A percentile compares a stretch with the other conserved stretches of the same genome.
These are phyloP conservation scores for Myotis myotis DNA, from an alignment of 2,797 vertebrate species.

Conservation along the genomic window DNA sequence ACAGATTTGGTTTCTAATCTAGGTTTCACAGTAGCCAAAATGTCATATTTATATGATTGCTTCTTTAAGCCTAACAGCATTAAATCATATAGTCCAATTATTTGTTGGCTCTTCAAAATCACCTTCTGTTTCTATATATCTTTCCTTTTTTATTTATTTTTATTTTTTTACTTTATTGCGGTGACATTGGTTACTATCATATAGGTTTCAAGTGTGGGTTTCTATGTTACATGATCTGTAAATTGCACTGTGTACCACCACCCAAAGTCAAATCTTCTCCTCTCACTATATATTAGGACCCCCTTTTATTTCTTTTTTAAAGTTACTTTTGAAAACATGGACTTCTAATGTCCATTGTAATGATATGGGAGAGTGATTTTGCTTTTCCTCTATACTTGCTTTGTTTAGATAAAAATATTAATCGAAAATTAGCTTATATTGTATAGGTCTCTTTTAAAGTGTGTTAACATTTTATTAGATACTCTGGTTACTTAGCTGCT, in stretches of 20 bases:
- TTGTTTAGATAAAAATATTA: background rate
- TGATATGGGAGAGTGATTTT: background rate
- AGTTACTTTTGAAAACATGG: background rate
- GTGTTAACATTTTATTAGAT: background rate
- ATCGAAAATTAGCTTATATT: background rate
- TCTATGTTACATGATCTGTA: background rate
- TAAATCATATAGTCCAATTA: background rate
- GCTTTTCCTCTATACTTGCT: background rate
- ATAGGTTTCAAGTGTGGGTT: background rate
- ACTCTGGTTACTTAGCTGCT: background rate
- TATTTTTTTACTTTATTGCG: background rate
- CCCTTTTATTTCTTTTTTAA: background rate
- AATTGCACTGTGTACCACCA: background rate
- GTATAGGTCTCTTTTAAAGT: conserved; percentile 6
- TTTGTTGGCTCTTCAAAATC: conserved; percentile 3
- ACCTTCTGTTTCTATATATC: background rate
- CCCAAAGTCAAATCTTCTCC: background rate
- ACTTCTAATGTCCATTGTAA: background rate
- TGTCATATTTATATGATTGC: background rate
- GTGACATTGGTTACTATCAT: background rate
- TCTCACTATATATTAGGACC: background rate
- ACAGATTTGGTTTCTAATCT: background rate
- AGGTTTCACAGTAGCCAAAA: background rate
- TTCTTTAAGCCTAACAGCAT: background rate
- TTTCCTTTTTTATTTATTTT: background rate